phyloP scores from a whole-genome alignment of 2,113 vertebrate species.

The Verasper variegatus region DNA sequence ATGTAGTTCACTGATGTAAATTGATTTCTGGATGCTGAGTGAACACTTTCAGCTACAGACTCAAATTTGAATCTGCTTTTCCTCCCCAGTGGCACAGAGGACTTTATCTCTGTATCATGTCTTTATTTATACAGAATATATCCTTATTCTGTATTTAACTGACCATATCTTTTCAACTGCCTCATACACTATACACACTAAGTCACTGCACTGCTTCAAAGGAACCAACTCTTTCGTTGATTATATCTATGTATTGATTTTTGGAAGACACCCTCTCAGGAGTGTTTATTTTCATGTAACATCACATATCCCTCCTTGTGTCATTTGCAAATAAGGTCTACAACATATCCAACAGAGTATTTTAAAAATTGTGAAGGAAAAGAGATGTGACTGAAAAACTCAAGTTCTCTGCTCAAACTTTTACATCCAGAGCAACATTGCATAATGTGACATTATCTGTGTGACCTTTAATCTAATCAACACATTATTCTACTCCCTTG shows the following conservation, averaged over 20 bases:
- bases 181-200: neutral
- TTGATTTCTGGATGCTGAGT: slow-evolving; percentile 28
- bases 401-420: neutral
- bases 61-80: neutral
- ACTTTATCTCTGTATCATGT: neutral
- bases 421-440: neutral
- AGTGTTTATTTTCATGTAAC: too few relatives aligned
- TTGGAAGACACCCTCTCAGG: too few relatives aligned
- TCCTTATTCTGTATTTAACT: neutral
- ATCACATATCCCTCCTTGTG: too few relatives aligned
- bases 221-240: too few relatives aligned
- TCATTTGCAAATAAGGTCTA: too few relatives aligned
- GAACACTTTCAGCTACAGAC: slow-evolving; percentile 1
- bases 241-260: too few relatives aligned
- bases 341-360: neutral
- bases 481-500: neutral
- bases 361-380: neutral
- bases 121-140: neutral
- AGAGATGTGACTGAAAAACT: neutral
- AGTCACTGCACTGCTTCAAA: too few relatives aligned
- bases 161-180: neutral
- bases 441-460: neutral
- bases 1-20: slow-evolving; percentile 21
- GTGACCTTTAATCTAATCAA: slow-evolving; percentile 11
- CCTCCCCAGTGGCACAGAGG: neutral